Evolutionary conservation across 2,797 vertebrate species (phyloP).

Genomic region (Corythornis leucogaster): DNA sequence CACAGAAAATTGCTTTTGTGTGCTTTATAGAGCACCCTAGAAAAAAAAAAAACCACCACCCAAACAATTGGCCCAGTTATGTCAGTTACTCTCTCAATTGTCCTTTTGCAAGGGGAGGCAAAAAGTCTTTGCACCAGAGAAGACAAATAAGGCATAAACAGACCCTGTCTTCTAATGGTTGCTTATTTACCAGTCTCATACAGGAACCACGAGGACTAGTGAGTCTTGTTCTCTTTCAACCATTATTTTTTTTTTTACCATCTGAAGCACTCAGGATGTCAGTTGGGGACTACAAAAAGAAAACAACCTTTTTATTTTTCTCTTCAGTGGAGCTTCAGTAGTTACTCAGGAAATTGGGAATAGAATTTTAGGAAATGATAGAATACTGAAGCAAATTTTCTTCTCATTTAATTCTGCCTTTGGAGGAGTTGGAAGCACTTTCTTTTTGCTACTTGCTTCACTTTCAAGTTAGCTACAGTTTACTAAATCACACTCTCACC

Average conservation of each 20-base stretch:
- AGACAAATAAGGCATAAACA: slow-evolving; percentile 55
- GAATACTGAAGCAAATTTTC: not conserved
- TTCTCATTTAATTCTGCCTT: not conserved
- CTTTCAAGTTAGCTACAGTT: not conserved
- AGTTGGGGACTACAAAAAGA: not conserved
- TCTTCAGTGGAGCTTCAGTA: slow-evolving; percentile 17
- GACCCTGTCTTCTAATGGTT: slow-evolving; percentile 6
- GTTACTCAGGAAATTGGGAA: not conserved
- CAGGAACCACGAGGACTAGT: not conserved
- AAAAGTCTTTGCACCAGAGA: slow-evolving; percentile 32
- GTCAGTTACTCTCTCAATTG: slow-evolving; percentile 54
- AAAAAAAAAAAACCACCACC: slow-evolving; percentile 33
- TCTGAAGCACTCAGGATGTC: not conserved
- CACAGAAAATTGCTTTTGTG: slow-evolving; percentile 44
- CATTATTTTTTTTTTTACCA: slow-evolving; percentile 3
- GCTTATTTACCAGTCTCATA: not conserved
- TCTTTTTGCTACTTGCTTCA: not conserved
- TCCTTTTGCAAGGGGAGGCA: not conserved
- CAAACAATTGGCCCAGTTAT: slow-evolving; percentile 17
- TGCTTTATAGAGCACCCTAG: slow-evolving; percentile 16
- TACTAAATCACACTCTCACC: not conserved
- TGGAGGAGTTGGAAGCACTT: not conserved
- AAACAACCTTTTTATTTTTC: not conserved
- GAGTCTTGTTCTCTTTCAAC: slow-evolving; percentile 29
- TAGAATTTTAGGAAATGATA: not conserved